phyloP scores from a whole-genome alignment of 1,140 invertebrate species.

The Phymastichus coffea region DNA sequence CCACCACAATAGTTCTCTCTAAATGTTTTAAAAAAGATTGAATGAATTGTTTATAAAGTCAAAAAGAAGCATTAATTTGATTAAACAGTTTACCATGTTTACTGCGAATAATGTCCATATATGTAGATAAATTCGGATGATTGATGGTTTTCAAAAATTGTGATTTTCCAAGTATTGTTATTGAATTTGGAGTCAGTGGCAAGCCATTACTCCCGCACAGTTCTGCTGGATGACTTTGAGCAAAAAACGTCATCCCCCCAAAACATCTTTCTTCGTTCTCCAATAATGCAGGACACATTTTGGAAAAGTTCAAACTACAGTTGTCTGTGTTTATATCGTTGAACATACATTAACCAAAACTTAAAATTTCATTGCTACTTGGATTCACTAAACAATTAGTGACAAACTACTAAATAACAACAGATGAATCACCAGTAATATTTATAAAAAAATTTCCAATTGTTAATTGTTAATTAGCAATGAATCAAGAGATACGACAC shows the following conservation, averaged over 20 bases:
- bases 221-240: slow-evolving; percentile 85
- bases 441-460: too few species aligned
- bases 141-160: slow-evolving; percentile 79
- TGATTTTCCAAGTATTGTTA: slow-evolving; percentile 87
- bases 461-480: too few species aligned
- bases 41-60: slow-evolving; percentile 1
- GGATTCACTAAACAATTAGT: too few species aligned
- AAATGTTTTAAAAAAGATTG: too few species aligned
- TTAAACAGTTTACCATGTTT: slow-evolving; percentile 79
- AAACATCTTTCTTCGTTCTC: slow-evolving; percentile 61
- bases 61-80: slow-evolving; percentile 31
- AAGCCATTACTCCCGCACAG: slow-evolving; percentile 93
- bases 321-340: too few species aligned
- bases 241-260: slow-evolving; percentile 87
- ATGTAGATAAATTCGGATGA: slow-evolving; percentile 82
- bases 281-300: slow-evolving; percentile 52
- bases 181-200: slow-evolving; percentile 93
- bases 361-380: too few species aligned
- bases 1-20: slow-evolving; percentile 89
- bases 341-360: too few species aligned
- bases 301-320: slow-evolving; percentile 13
- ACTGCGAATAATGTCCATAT: slow-evolving; percentile 87
- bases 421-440: too few species aligned
- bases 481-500: too few species aligned
- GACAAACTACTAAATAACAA: too few species aligned